Evolutionary conservation across 2,888 invertebrate genomes (phyloP).

Genomic region (Cerceris rybyensis): DNA sequence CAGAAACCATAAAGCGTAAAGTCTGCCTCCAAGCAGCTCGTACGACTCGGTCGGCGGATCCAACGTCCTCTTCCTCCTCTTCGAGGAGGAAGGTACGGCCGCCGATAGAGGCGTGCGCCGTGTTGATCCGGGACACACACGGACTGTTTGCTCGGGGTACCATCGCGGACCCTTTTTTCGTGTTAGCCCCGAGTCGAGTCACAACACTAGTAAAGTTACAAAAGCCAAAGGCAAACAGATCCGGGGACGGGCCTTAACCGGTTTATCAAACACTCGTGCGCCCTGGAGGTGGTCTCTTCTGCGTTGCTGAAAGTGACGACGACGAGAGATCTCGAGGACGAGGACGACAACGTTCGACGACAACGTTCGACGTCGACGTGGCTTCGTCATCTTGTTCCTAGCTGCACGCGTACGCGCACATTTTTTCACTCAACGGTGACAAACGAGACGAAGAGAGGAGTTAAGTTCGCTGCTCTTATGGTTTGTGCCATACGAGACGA

Average conservation of each 20-base stretch:
- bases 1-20: conserved; percentile 26
- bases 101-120: conserved; percentile 67
- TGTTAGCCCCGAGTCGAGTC: conserved; percentile 69
- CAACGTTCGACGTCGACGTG: conserved; percentile 49
- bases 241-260: conserved; percentile 74
- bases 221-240: conserved; percentile 77
- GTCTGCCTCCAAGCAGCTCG: conserved; percentile 20
- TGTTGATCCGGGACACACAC: conserved; percentile 74
- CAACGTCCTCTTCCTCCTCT: conserved; percentile 25
- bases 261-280: conserved; percentile 76
- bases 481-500: conserved; percentile 40
- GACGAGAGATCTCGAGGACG: conserved; percentile 51
- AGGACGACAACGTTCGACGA: conserved; percentile 43
- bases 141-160: conserved; percentile 74
- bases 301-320: conserved; percentile 60
- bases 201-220: conserved; percentile 79
- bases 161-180: conserved; percentile 72
- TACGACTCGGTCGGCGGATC: conserved; percentile 22
- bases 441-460: conserved; percentile 18
- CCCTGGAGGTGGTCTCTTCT: conserved; percentile 61
- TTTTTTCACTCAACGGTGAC: not conserved
- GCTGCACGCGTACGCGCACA: conserved; percentile 14
- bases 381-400: conserved; percentile 41
- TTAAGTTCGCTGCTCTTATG: conserved; percentile 37
- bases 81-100: conserved; percentile 44